These are phyloP conservation scores for Linnaemya tessellans DNA, from an alignment of 2,888 invertebrate species.

Conservation along the genomic window DNA sequence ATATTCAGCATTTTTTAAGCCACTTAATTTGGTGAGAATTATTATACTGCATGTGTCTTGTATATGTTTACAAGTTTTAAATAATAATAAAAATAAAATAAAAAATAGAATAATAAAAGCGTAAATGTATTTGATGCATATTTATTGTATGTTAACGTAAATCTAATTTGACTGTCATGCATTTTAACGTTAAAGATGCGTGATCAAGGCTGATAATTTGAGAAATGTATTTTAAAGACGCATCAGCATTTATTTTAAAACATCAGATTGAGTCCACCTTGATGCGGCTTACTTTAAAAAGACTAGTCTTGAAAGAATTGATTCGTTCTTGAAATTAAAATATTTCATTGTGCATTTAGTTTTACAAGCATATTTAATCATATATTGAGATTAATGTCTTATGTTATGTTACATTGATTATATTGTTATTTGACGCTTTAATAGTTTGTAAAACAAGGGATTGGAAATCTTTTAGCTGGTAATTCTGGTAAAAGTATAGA, in stretches of 20 bases:
- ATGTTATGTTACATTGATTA: not conserved
- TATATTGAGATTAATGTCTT: not conserved
- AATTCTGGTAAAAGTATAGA: too few relatives aligned
- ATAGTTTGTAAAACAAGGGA: too few relatives aligned
- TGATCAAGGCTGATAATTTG: constrained; percentile 57
- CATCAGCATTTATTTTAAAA: constrained; percentile 25
- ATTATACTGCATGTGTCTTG: not conserved
- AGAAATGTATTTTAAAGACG: constrained; percentile 18
- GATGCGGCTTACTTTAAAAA: not conserved
- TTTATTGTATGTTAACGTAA: not conserved
- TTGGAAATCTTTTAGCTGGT: too few relatives aligned
- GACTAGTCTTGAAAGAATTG: constrained; percentile 17
- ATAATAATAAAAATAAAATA: too few relatives aligned
- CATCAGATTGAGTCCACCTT: constrained; percentile 21
- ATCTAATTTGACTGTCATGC: constrained; percentile 35
- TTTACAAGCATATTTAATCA: not conserved
- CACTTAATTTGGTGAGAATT: constrained; percentile 25
- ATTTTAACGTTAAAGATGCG: constrained; percentile 55
- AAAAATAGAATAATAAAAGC: not conserved
- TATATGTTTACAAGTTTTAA: constrained; percentile 21
- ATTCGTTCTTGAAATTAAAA: not conserved
- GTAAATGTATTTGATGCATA: not conserved
- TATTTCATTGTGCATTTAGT: not conserved
- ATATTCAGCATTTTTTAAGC: constrained; percentile 45
- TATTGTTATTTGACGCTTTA: too few relatives aligned